Evolutionary conservation across 2,888 invertebrate genomes (phyloP).

Genomic region (Neocrepidodera transversa): DNA sequence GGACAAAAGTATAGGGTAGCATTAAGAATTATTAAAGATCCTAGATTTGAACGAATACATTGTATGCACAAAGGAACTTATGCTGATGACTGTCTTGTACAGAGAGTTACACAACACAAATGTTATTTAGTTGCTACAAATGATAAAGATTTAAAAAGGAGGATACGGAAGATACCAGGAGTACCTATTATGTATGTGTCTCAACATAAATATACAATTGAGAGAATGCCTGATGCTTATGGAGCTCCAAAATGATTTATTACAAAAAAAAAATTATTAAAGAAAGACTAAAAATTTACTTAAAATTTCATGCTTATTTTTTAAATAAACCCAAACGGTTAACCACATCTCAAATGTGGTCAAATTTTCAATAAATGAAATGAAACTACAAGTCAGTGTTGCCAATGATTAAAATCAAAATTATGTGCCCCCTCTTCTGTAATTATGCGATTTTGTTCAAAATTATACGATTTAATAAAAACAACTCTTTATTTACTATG

Average conservation of each 20-base stretch:
- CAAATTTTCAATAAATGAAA: too few relatives aligned
- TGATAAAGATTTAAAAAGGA: conserved; percentile 94
- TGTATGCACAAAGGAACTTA: conserved; percentile 98
- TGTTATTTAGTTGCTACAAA: conserved; percentile 99
- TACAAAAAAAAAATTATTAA: conserved; percentile 36
- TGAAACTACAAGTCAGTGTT: too few relatives aligned
- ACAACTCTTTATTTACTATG: too few relatives aligned
- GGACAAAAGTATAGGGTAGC: conserved; percentile 96
- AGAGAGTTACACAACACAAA: conserved; percentile 96
- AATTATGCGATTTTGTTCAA: too few relatives aligned
- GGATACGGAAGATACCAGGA: conserved; percentile 97
- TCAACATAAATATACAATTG: conserved; percentile 92
- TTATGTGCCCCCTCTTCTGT: too few relatives aligned
- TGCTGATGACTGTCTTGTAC: conserved; percentile 98
- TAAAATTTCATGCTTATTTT: too few relatives aligned
- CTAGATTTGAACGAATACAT: conserved; percentile 88
- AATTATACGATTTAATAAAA: too few relatives aligned
- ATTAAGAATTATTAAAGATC: conserved; percentile 91
- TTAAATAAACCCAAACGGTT: too few relatives aligned
- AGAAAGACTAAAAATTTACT: too few relatives aligned
- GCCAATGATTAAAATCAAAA: too few relatives aligned
- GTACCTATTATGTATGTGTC: conserved; percentile 99
- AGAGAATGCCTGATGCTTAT: conserved; percentile 99
- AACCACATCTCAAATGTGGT: too few relatives aligned
- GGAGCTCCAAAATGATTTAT: conserved; percentile 77